A percentile compares a stretch with the other conserved stretches of the same genome.
phyloP scores from a whole-genome alignment of 2,797 vertebrate species.

The Myoxocephalus aenaeus region DNA sequence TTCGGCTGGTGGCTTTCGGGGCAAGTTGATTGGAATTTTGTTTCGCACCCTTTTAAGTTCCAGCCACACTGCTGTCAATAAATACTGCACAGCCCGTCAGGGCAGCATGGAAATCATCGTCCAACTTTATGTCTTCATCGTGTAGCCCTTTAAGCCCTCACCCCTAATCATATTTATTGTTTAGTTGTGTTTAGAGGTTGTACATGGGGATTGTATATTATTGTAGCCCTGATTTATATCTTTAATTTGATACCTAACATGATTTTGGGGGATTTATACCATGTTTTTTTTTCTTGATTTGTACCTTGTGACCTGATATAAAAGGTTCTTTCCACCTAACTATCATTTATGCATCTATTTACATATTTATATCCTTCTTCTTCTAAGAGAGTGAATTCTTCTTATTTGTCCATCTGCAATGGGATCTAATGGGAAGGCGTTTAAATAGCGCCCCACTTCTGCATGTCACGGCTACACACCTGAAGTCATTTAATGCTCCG shows the following conservation, averaged over 20 bases:
- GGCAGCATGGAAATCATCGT: not conserved
- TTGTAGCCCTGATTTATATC: too few species aligned
- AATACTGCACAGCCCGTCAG: not conserved
- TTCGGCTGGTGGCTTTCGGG: constrained; percentile 45
- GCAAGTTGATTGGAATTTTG: constrained; percentile 58
- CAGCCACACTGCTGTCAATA: constrained; percentile 5
- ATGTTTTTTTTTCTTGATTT: too few species aligned
- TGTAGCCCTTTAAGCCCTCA: too few species aligned
- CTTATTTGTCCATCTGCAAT: constrained; percentile 13
- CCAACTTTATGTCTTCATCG: not conserved
- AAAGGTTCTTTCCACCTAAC: not conserved
- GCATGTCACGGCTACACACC: too few species aligned
- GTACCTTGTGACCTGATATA: too few species aligned
- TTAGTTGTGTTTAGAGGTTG: too few species aligned
- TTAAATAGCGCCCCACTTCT: too few species aligned
- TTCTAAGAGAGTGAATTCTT: not conserved
- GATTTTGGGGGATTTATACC: too few species aligned
- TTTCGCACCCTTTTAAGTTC: not conserved
- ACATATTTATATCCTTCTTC: not conserved
- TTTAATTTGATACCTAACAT: too few species aligned
- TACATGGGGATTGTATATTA: too few species aligned
- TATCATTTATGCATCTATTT: not conserved
- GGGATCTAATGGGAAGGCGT: not conserved
- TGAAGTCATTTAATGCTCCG: too few species aligned
- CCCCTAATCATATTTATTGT: too few species aligned